These are phyloP conservation scores for Uria lomvia DNA, from an alignment of 2,113 vertebrate species.

Conservation along the genomic window DNA sequence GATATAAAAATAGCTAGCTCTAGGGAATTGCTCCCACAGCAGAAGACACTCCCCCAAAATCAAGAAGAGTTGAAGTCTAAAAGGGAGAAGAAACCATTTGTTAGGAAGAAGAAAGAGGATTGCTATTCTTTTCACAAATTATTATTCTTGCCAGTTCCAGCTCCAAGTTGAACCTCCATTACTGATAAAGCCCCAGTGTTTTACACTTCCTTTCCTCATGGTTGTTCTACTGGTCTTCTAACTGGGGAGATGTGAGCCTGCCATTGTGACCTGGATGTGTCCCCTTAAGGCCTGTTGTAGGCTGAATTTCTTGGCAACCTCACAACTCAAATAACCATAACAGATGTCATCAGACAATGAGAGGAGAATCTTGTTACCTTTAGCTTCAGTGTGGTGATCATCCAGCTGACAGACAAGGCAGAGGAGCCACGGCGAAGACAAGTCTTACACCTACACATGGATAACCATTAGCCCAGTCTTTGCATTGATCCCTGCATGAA, in stretches of 20 bases:
- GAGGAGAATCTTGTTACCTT: background rate
- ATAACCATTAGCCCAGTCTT: background rate
- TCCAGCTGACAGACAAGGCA: background rate
- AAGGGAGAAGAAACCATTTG: background rate
- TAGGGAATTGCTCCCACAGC: background rate
- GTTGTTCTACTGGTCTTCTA: background rate
- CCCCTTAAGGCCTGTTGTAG: background rate
- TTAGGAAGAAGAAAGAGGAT: background rate
- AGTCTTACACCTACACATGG: rapidly evolving
- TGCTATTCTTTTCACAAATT: background rate
- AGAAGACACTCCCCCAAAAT: background rate
- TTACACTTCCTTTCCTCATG: background rate
- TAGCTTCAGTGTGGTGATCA: background rate
- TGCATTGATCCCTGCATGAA: background rate
- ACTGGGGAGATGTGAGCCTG: background rate
- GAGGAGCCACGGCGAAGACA: background rate
- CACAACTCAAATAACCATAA: background rate
- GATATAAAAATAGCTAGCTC: background rate
- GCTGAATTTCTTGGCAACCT: background rate
- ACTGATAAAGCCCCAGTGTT: background rate
- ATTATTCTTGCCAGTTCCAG: background rate
- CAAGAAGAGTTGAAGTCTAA: background rate
- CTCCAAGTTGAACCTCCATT: background rate
- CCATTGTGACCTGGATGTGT: background rate
- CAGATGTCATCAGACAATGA: background rate